Evolutionary conservation across 2,797 vertebrate genomes (phyloP), one percentile per base, ranked within the genome.

Genomic region (Cetoscarus ocellatus): DNA sequence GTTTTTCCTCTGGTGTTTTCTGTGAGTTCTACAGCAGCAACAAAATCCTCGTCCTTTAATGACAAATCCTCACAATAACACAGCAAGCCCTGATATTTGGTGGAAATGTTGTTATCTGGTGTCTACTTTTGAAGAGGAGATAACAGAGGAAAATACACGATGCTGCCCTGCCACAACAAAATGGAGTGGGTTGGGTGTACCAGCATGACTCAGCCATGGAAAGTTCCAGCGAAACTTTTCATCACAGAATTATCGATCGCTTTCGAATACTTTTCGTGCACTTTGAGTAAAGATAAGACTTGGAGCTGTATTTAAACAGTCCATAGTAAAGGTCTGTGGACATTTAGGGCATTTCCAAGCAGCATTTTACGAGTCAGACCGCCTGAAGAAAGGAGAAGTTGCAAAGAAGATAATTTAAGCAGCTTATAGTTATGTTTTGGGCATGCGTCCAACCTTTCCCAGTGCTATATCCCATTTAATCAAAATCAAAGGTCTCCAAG

Each of bases 131-230:
- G 43, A 52, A 67, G 27, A 45, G 44, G 14, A 60, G 44, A 73
- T 59, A 63, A 60, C 35, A 38, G 58, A 55, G 34, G 34, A 47
- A 56, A 66, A 54, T 0, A 12, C 40, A 59, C 12, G 58, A n/a
- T 34, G 44, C 34, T 67, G 39, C 19, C 8, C 40, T 50, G 44
- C 60, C 38, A 44, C 39, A 19, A 47, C 43, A 58, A 50, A 65
- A 79, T 39, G 36, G 61, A 73, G 68, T 79, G 69, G 68, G 69
- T 49, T 51, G 43, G 19, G 43, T 69, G 19, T 13, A 60, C 3
- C 67, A 68, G 67, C 51, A 61, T 78, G 62, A 77, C 63, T 75
- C 61, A 54, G 57, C 18, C 57, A 45, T 14, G 49, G 38, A 50
- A 39, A 2, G 6, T 12, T 75, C n/a, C 49, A 70, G 14, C 70